Evolutionary conservation across 2,888 invertebrate genomes (phyloP), one percentile per base, ranked within the genome.

Genomic region (Cheilosia soror): DNA sequence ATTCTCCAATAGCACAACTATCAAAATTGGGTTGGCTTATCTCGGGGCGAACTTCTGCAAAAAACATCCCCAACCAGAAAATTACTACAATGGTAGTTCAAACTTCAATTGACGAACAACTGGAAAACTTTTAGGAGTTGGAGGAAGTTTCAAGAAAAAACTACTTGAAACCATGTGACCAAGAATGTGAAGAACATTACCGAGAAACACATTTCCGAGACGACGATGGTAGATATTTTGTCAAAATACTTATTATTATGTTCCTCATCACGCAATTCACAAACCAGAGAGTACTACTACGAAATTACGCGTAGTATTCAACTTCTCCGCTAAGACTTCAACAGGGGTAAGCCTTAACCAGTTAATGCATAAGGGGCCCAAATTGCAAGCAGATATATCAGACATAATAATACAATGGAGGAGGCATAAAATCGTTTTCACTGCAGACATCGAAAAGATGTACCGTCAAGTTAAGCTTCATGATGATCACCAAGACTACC

Each of bases 391-490:
- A 25, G 68, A 77, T 40, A 11, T 72, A 2, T 29, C 60, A 29
- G 42, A 42, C 3, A 57, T 85, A n/a, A 5, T 76, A 2, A 29
- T 81, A 2, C 57, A 76, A 47, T 76, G 58, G 57, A 66, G 71
- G 6, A 60, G 20, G n/a, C 33, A 42, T 47, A 57, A 47, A 42
- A 68, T 71, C 51, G 65, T 65, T 5, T 55, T 72, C 20, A 71
- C 37, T 9, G 69, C 80, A 9, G 77, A 73, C n/a, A 58, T 69
- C 6, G 69, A 76, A 42, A 83, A 83, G 51, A 87, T 83, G 79
- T 83, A 66, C 25, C 51, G 72, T 0, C 68, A 87, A 60, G 66
- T 83, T 11, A 20, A 11, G 11, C 25, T 53, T 3, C 20, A 69
- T 37, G 40, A 62, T 9, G 33, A 29, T 29, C 29, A 29, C 5